phyloP scores from a whole-genome alignment of 2,888 invertebrate genomes.

The Tipula helvola region DNA sequence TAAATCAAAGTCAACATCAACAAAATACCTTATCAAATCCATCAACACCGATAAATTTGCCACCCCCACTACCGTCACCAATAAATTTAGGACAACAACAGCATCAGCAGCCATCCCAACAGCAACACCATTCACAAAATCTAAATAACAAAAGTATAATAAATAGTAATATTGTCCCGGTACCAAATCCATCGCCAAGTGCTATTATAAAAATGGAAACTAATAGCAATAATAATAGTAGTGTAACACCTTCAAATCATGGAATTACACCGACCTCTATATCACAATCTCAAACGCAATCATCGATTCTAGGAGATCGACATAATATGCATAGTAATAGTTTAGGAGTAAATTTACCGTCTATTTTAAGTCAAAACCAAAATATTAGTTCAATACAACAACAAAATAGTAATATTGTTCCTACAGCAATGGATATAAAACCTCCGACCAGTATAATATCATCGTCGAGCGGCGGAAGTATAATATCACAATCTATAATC shows the following conservation, averaged over 20 bases:
- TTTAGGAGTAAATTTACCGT: not conserved
- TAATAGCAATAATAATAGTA: conserved; percentile 16
- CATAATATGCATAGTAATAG: conserved; percentile 9
- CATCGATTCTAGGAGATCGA: conserved; percentile 11
- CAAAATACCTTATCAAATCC: conserved; percentile 17
- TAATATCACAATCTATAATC: not conserved
- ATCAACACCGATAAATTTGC: conserved; percentile 16
- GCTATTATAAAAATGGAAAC: conserved; percentile 16
- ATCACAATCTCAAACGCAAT: conserved; percentile 12
- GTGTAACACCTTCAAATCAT: conserved; percentile 17
- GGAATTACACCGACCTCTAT: conserved; percentile 12
- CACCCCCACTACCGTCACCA: conserved; percentile 13
- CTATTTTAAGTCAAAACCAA: conserved; percentile 4
- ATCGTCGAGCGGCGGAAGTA: not conserved
- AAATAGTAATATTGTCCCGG: conserved; percentile 16
- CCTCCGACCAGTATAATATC: not conserved
- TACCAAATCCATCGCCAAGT: conserved; percentile 21
- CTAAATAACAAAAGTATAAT: not conserved
- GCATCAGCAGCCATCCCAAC: not conserved
- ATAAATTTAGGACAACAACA: not conserved
- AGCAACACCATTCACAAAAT: not conserved
- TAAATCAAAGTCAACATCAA: conserved; percentile 17
- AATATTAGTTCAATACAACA: not conserved
- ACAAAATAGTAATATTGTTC: conserved; percentile 5
- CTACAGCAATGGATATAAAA: conserved; percentile 5